phyloP scores from a whole-genome alignment of 2,797 vertebrate species.

The Pangasius larnaudii region DNA sequence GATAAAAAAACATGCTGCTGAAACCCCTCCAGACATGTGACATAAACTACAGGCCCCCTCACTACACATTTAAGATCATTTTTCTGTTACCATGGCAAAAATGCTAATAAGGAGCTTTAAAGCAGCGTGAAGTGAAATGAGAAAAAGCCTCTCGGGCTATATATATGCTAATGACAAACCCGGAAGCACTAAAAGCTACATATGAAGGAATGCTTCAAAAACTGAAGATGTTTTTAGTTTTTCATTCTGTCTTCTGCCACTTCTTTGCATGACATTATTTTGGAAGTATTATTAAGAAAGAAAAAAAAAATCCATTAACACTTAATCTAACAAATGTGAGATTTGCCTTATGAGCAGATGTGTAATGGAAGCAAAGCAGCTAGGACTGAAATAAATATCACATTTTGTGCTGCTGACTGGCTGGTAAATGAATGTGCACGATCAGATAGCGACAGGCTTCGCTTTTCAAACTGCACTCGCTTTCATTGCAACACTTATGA shows the following conservation, averaged over 20 bases:
- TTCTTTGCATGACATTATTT: constrained; percentile 19
- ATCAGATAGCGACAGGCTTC: constrained; percentile 2
- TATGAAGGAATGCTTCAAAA: constrained; percentile 18
- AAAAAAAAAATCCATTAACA: constrained; percentile 19
- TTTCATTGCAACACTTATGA: constrained; percentile 11
- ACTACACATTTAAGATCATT: constrained; percentile 55
- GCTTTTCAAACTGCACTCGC: background rate
- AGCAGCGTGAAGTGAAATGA: constrained; percentile 57
- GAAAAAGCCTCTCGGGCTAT: constrained; percentile 53
- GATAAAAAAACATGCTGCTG: constrained; percentile 5
- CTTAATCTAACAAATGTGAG: background rate
- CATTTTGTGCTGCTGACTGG: constrained; percentile 14
- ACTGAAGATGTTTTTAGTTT: background rate
- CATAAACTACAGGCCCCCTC: constrained; percentile 59
- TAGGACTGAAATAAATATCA: constrained; percentile 39
- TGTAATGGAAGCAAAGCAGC: constrained; percentile 17
- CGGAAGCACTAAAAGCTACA: constrained; percentile 42
- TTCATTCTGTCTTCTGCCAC: background rate
- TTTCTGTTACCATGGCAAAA: constrained; percentile 60
- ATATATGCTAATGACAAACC: constrained; percentile 57
- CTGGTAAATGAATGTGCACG: background rate
- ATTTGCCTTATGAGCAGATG: constrained; percentile 29
- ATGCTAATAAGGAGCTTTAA: constrained; percentile 60
- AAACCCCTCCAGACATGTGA: constrained; percentile 56
- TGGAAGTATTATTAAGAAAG: background rate